A percentile compares a stretch with the other conserved stretches of the same genome.
phyloP scores from a whole-genome alignment of 2,888 invertebrate genomes.

The Aphidius colemani region DNA sequence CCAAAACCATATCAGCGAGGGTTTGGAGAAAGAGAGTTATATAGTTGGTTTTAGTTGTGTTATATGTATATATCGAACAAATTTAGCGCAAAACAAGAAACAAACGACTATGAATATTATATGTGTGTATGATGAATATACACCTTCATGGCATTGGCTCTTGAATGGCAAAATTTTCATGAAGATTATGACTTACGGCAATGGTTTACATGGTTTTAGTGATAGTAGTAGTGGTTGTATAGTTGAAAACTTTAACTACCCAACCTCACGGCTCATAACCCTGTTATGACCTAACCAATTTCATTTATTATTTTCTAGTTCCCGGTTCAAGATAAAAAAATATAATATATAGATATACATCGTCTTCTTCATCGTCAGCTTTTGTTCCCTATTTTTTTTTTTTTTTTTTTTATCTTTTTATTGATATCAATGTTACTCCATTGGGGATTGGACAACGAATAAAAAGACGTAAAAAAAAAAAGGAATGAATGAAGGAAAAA shows the following conservation, averaged over 20 bases:
- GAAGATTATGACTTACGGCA: too few relatives aligned
- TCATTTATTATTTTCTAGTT: slow-evolving; percentile 52
- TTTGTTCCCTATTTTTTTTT: neutral
- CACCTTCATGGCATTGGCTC: slow-evolving; percentile 9
- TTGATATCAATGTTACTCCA: slow-evolving; percentile 35
- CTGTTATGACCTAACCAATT: slow-evolving; percentile 50
- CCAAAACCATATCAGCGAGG: slow-evolving; percentile 1
- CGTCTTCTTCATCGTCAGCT: neutral
- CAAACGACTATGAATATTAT: slow-evolving; percentile 38
- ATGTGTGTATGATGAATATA: slow-evolving; percentile 2
- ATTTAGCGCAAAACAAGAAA: slow-evolving; percentile 53
- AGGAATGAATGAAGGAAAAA: slow-evolving; percentile 32
- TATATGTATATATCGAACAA: slow-evolving; percentile 33
- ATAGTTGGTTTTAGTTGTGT: too few relatives aligned
- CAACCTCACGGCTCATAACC: slow-evolving; percentile 54
- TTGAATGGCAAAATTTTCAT: too few relatives aligned
- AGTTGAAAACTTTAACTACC: slow-evolving; percentile 55
- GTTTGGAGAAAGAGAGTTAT: neutral
- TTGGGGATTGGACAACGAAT: slow-evolving; percentile 26
- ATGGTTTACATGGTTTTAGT: neutral
- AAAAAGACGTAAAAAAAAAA: slow-evolving; percentile 28
- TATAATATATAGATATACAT: slow-evolving; percentile 38
- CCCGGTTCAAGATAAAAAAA: slow-evolving; percentile 51
- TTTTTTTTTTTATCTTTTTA: slow-evolving; percentile 26
- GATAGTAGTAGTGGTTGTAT: slow-evolving; percentile 29